Conservation (phyloP, 2,113 vertebrate species). For the Aplodontia rufa region DNA sequence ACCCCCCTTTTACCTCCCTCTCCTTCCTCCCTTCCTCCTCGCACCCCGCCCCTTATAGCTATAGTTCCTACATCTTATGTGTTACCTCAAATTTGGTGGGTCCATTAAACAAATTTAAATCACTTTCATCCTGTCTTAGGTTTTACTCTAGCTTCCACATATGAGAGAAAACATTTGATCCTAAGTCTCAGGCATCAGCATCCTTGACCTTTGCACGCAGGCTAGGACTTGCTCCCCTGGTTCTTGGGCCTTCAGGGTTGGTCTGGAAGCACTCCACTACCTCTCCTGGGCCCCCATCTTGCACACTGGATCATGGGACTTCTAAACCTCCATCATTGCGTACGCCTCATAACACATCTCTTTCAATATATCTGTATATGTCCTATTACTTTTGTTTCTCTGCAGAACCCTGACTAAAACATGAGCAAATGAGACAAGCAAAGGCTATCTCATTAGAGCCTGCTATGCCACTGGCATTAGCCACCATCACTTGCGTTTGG, state of each 20-base stretch:
- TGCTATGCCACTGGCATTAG: not conserved
- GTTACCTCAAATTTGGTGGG: too few relatives aligned
- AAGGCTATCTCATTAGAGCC: not conserved
- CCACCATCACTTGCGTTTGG: not conserved
- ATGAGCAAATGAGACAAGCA: not conserved
- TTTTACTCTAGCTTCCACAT: too few relatives aligned
- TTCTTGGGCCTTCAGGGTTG: not conserved
- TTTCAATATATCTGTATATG: too few relatives aligned
- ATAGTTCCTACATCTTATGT: too few relatives aligned
- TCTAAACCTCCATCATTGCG: not conserved
- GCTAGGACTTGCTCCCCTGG: not conserved
- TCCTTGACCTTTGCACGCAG: not conserved
- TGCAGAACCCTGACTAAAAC: not conserved
- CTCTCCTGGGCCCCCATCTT: not conserved
- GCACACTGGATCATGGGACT: not conserved
- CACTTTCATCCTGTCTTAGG: too few relatives aligned
- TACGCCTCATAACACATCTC: not conserved
- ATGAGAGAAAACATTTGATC: too few relatives aligned
- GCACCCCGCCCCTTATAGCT: too few relatives aligned
- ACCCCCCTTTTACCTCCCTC: too few relatives aligned
- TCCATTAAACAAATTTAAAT: too few relatives aligned
- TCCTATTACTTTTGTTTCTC: not conserved
- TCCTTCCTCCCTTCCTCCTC: too few relatives aligned
- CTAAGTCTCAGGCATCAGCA: not conserved
- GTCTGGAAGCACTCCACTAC: not conserved